A percentile compares a stretch with the other conserved stretches of the same genome.
These are phyloP conservation scores for Platygyra sinensis DNA, from an alignment of 64 coral and sea anemone genomes.

Conservation along the genomic window DNA sequence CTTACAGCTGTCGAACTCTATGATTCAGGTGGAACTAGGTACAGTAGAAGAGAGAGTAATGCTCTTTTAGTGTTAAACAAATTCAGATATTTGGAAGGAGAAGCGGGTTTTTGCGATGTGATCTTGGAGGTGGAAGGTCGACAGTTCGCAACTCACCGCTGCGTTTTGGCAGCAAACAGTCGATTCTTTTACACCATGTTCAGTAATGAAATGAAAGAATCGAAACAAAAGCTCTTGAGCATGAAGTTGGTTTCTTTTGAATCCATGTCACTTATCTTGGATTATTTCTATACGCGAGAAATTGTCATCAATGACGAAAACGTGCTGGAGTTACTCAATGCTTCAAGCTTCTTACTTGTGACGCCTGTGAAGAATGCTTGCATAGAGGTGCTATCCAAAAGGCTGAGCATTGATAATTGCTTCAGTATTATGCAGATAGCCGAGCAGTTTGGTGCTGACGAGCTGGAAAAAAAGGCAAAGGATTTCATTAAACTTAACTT, in stretches of 20 bases:
- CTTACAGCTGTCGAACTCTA: too few species aligned
- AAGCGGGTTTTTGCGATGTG: constrained; percentile 77
- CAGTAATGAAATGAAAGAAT: constrained; percentile 76
- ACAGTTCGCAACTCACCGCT: constrained; percentile 54
- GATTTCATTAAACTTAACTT: constrained; percentile 74
- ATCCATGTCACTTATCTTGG: constrained; percentile 61
- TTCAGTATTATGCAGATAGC: constrained; percentile 68
- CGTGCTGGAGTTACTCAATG: constrained; percentile 48
- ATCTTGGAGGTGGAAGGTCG: constrained; percentile 68
- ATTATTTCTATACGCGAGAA: constrained; percentile 73
- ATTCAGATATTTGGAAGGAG: constrained; percentile 73
- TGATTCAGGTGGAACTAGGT: constrained; percentile 9
- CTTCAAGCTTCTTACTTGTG: constrained; percentile 60
- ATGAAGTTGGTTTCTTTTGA: constrained; percentile 36
- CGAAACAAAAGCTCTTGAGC: constrained; percentile 47
- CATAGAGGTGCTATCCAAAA: constrained; percentile 25
- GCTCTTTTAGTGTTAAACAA: constrained; percentile 31
- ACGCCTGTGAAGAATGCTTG: constrained; percentile 66
- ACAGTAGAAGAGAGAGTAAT: constrained; percentile 11
- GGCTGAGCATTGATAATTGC: constrained; percentile 46
- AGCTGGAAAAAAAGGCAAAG: constrained; percentile 32
- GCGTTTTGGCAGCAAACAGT: constrained; percentile 76
- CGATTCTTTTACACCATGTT: constrained; percentile 88
- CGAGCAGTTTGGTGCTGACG: constrained; percentile 47
- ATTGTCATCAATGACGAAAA: constrained; percentile 62